Conservation (phyloP, 2,113 vertebrate species). For the Forbesichthys papilliferus region DNA sequence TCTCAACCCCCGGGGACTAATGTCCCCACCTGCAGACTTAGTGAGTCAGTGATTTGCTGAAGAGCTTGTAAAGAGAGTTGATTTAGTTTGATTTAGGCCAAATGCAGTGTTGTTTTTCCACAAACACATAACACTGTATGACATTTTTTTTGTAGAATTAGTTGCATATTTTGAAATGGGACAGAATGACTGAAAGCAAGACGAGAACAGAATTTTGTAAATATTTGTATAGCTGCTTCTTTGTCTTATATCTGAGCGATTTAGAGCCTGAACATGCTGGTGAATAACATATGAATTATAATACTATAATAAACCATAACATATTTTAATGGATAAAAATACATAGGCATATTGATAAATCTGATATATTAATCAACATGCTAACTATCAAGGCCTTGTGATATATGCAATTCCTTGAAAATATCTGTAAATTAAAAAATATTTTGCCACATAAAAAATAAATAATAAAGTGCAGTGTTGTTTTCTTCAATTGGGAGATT, state of each 20-base stretch:
- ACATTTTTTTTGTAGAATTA: neutral
- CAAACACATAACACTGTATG: no score
- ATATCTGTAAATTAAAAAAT: no score
- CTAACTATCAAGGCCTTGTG: no score
- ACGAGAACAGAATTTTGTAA: slow-evolving; percentile 29
- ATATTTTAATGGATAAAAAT: slow-evolving; percentile 3
- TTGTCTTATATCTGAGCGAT: slow-evolving; percentile 5
- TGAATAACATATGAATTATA: no score
- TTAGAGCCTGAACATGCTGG: neutral
- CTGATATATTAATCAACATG: no score
- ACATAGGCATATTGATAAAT: no score
- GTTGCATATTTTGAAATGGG: slow-evolving; percentile 30
- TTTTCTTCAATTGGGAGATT: no score
- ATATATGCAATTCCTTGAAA: no score
- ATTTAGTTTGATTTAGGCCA: slow-evolving; percentile 16
- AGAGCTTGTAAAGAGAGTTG: slow-evolving; percentile 24
- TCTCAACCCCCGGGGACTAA: slow-evolving; percentile 91
- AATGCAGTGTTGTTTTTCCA: slow-evolving; percentile 10
- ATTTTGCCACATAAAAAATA: no score
- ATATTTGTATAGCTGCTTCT: slow-evolving; percentile 26
- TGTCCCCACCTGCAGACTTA: slow-evolving; percentile 88
- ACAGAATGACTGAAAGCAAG: neutral
- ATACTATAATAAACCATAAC: neutral
- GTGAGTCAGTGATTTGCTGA: slow-evolving; percentile 65
- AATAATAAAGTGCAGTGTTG: no score